Conservation (phyloP, 1,140 invertebrate genomes). For the Heliconius congener region DNA sequence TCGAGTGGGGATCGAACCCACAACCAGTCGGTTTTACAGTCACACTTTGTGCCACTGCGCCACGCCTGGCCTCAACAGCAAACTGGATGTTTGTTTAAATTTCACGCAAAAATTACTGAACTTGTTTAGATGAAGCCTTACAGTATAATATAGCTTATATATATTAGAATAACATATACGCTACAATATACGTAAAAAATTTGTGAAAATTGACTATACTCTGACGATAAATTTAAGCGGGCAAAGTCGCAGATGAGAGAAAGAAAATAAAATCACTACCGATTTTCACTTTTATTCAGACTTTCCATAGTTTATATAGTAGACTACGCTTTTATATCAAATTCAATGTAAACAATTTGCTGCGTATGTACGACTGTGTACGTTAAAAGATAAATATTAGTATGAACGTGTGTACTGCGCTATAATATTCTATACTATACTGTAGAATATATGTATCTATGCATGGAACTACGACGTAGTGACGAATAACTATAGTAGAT, state of each 20-base stretch:
- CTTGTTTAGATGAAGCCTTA: too few relatives aligned
- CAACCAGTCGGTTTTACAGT: too few relatives aligned
- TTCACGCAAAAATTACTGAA: too few relatives aligned
- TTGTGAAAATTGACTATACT: too few relatives aligned
- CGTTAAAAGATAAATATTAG: not conserved
- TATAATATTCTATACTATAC: not conserved
- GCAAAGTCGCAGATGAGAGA: not conserved
- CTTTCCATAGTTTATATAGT: not conserved
- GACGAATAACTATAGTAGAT: not conserved
- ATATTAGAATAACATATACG: too few relatives aligned
- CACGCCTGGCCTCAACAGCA: too few relatives aligned
- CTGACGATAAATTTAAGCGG: too few relatives aligned
- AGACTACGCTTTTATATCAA: not conserved
- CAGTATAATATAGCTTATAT: too few relatives aligned
- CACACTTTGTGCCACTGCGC: too few relatives aligned
- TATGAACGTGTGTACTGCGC: not conserved
- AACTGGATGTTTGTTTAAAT: too few relatives aligned
- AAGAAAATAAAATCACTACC: not conserved
- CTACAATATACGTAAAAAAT: too few relatives aligned
- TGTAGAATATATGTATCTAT: not conserved
- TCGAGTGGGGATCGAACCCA: too few relatives aligned
- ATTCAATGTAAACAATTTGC: not conserved
- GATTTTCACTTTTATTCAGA: not conserved
- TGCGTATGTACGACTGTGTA: not conserved
- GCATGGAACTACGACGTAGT: not conserved